Base-by-base conservation (phyloP, 2,113 vertebrate species). In the Oncorhynchus tshawytscha region DNA sequence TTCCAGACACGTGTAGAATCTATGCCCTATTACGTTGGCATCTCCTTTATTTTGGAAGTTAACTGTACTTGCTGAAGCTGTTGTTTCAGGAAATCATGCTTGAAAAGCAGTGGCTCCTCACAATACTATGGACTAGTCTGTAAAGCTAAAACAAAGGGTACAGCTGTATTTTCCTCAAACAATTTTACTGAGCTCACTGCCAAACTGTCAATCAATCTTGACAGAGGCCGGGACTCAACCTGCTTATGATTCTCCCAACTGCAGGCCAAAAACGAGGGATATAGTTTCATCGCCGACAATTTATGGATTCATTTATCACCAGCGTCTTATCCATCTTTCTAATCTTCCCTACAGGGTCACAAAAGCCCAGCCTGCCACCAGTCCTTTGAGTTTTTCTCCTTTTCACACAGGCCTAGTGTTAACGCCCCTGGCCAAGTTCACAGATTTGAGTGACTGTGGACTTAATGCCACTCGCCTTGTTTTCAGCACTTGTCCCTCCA, bases 401-500 rank as follows among this genome's bases (percentile, higher is more conserved):
- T 90, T 95, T 94, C 91, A 89, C 90, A 88, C 88, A 93, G 92
- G 88, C 93, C 93, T 91, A 88, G 94, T 93, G 94, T 96, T 92
- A 92, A 81, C 88, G 92, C 94, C 92, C 74, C 91, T 87, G 94
- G 94, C 89, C 88, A 82, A 85, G 74, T 93, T 94, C 89, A 90
- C 92, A 92, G 93, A 59, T 93, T 95, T 97, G 96, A 97, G 94
- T 96, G 96, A 96, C 95, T 96, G 91, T 88, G 81, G 93, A 92
- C 93, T 94, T 96, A 96, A 97, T 96, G 93, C 92, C 91, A 90
- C 93, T 89, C 95, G 95, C 95, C 95, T 96, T 89, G 91, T 95
- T 96, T 95, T 94, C 96, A 96, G 95, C 95, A 94, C 95, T 96
- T 96, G 96, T 96, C 95, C 95, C 92, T 96, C 94, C 93, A 95